These are phyloP conservation scores for Anguilla megastoma DNA, from an alignment of 2,797 vertebrate genomes.

Conservation along the genomic window DNA sequence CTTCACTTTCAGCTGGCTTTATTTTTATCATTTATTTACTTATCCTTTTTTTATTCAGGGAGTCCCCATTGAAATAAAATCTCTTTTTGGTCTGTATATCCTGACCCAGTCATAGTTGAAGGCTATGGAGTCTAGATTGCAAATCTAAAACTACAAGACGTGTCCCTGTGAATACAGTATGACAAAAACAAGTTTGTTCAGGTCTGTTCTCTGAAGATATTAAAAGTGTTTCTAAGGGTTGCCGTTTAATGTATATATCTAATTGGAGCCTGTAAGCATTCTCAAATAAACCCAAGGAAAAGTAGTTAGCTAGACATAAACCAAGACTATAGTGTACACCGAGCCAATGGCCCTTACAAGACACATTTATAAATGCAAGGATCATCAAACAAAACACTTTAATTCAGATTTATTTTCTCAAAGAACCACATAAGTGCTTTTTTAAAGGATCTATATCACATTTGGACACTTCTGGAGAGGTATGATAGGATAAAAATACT, in stretches of 20 bases:
- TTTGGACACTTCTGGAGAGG: not conserved
- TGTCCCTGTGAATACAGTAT: not conserved
- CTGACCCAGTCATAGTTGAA: not conserved
- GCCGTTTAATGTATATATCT: not conserved
- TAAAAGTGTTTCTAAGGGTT: not conserved
- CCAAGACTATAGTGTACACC: not conserved
- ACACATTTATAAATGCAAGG: not conserved
- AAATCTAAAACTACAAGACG: not conserved
- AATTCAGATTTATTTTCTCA: not conserved
- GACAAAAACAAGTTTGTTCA: not conserved
- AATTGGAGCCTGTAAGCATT: not conserved
- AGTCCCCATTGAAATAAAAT: not conserved
- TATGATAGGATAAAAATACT: not conserved
- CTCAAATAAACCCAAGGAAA: not conserved
- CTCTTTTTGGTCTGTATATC: not conserved
- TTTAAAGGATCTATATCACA: not conserved
- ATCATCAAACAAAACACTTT: conserved; percentile 6
- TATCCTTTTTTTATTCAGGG: not conserved
- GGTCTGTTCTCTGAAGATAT: not conserved
- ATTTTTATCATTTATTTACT: not conserved
- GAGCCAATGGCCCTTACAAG: not conserved
- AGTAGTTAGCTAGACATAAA: not conserved
- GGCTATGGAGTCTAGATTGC: not conserved
- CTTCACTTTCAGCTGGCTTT: not conserved
- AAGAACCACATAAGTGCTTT: not conserved